These are phyloP conservation scores for Microtus montanus DNA, from an alignment of 2,113 vertebrate genomes.

Conservation along the genomic window DNA sequence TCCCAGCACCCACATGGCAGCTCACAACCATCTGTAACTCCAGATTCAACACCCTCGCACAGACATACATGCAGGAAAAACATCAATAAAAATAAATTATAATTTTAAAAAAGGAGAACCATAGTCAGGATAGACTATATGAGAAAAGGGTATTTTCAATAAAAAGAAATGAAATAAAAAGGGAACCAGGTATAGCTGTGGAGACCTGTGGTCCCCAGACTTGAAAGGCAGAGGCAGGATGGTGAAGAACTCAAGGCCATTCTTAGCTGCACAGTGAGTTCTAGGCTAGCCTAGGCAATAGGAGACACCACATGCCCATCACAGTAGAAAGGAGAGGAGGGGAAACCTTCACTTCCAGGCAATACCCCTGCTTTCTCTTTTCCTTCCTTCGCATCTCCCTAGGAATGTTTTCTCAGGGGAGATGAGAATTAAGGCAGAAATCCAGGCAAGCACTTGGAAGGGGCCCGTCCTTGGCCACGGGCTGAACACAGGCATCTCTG, in stretches of 20 bases:
- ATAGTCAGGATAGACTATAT: neutral
- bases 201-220: neutral
- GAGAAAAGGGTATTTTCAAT: neutral
- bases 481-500: accelerated
- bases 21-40: no score
- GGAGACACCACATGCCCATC: neutral
- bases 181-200: no score
- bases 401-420: neutral
- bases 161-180: neutral
- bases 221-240: neutral
- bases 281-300: neutral
- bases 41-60: no score
- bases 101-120: neutral
- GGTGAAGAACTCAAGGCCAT: neutral
- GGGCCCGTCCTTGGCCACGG: neutral
- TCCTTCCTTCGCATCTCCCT: neutral
- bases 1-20: no score
- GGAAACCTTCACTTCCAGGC: neutral
- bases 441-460: neutral
- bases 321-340: neutral
- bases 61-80: no score
- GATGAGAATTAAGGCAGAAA: neutral
- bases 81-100: no score
- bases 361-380: neutral
- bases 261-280: neutral